Conservation (phyloP, 1,140 invertebrate species). For the Agrilus planipennis region DNA sequence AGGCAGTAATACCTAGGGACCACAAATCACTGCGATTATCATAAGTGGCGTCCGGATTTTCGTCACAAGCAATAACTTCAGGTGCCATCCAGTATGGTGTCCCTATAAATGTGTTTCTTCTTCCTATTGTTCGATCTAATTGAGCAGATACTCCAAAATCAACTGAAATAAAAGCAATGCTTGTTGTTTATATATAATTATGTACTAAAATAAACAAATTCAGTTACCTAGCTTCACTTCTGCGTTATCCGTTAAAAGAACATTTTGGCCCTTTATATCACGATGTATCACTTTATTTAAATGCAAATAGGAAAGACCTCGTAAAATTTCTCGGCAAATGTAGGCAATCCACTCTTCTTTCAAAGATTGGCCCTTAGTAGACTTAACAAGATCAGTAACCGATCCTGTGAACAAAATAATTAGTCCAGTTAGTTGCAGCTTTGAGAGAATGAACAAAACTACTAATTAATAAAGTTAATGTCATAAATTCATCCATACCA, state of each 20-base stretch:
- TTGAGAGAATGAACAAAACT: no score
- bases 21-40: conserved; percentile 98
- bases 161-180: conserved; percentile 48
- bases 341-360: conserved; percentile 99
- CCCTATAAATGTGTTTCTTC: conserved; percentile 98
- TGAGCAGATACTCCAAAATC: conserved; percentile 99
- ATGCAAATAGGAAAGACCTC: conserved; percentile 95
- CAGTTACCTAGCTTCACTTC: conserved; percentile 88
- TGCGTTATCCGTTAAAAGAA: conserved; percentile 96
- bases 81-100: conserved; percentile 98
- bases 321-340: conserved; percentile 93
- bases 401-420: conserved; percentile 46
- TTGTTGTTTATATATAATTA: neutral
- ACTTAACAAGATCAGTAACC: conserved; percentile 98
- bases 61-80: conserved; percentile 99
- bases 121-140: conserved; percentile 95
- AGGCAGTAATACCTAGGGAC: conserved; percentile 95
- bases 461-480: no score
- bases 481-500: no score
- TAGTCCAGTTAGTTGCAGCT: no score
- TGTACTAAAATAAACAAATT: neutral
- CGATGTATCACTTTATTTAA: conserved; percentile 98
- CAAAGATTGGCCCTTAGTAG: conserved; percentile 92
- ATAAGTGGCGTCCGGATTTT: conserved; percentile 99
- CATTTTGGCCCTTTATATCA: conserved; percentile 99